Base-by-base conservation (phyloP, 2,797 vertebrate genomes). In the Hafferia zeledoni region DNA sequence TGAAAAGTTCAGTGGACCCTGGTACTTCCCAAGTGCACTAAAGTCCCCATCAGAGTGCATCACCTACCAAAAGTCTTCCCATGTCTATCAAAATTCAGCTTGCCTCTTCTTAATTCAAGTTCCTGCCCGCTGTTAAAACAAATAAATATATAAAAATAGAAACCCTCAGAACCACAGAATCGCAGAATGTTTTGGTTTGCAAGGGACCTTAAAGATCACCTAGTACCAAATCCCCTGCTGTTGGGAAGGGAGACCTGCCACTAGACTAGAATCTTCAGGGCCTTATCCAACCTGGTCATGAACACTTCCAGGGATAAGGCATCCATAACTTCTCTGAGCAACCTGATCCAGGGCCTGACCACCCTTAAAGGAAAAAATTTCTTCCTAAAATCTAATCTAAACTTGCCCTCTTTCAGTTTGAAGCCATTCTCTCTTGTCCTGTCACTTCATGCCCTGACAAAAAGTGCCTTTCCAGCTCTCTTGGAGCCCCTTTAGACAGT, bases 401-500 rank as follows among this genome's bases (percentile, higher is more conserved):
- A 53, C 17, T 33, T 60, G 17, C 22, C 53, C 18, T 75, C 13
- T 35, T 55, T 43, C 23, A n/a, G 22, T 35, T 75, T 49, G n/a
- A 75, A 43, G 13, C 2, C 35, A 19, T 49, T 68, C 31, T 23
- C 17, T 11, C 35, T 55, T n/a, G 18, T n/a, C 2, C 55, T 49
- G 11, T 5, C 31, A 19, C 33, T 35, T 6, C 3, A 15, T 13
- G 5, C 8, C 8, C 39, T 41, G 30, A 7, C 7, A 53, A 17
- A 13, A 43, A 75, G 25, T 13, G 10, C 6, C 27, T 68, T 63
- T 43, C 30, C 31, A 10, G 17, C 1, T 55, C 25, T 47, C 47
- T 7, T 11, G 18, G 55, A n/a, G 7, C 22, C 30, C 25, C 0
- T 0, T 4, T 2, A 55, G 41, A 31, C 31, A 19, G 22, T 43